phyloP scores from a whole-genome alignment of 1,140 invertebrate species.

The Phymorhynchus buccinoides region DNA sequence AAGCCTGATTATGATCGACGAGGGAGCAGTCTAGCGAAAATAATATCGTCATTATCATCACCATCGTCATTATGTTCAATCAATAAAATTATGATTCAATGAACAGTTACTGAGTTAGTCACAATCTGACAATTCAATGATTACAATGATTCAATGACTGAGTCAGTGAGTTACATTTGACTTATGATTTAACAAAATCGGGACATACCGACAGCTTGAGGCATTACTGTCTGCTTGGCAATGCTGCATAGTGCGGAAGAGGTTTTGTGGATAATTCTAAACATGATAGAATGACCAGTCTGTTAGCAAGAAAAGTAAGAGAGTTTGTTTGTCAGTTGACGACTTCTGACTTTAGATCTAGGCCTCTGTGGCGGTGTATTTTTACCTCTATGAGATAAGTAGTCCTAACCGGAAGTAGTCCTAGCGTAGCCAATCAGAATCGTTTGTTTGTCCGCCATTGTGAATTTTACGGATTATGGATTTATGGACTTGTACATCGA shows the following conservation, averaged over 20 bases:
- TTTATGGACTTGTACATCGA: too few relatives aligned
- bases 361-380: too few relatives aligned
- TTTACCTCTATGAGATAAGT: too few relatives aligned
- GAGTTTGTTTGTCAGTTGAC: not conserved
- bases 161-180: not conserved
- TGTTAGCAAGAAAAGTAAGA: slow-evolving; percentile 16
- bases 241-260: slow-evolving; percentile 29
- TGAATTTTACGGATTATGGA: too few relatives aligned
- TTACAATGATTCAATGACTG: not conserved
- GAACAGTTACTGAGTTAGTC: not conserved
- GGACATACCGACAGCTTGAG: slow-evolving; percentile 34
- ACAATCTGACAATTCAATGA: slow-evolving; percentile 12
- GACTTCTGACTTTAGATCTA: not conserved
- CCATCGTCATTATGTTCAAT: too few relatives aligned
- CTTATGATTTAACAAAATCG: not conserved
- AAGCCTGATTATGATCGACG: too few relatives aligned
- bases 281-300: slow-evolving; percentile 35
- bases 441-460: too few relatives aligned
- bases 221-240: slow-evolving; percentile 29
- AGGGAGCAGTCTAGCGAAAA: too few relatives aligned
- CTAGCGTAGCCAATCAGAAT: too few relatives aligned
- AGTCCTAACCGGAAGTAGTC: too few relatives aligned
- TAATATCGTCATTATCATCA: too few relatives aligned
- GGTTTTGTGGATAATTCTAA: slow-evolving; percentile 37
- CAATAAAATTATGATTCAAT: not conserved